Evolutionary conservation across 1,140 invertebrate genomes (phyloP).

Genomic region (Papilio polytes): DNA sequence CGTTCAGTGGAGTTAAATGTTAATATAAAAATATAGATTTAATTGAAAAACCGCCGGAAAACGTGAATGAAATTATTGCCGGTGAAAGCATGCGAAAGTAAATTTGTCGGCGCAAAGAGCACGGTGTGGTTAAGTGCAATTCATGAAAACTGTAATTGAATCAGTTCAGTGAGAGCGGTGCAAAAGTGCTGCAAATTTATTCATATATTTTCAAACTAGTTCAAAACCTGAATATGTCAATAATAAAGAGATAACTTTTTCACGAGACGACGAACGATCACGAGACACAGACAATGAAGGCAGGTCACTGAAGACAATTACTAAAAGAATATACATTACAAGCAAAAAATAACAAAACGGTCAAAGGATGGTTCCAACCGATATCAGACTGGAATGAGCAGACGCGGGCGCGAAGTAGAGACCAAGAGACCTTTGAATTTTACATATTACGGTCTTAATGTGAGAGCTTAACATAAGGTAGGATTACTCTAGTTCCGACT

Average conservation of each 20-base stretch:
- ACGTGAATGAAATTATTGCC: background rate
- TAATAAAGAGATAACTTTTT: background rate
- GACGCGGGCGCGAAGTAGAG: background rate
- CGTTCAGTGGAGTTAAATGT: background rate
- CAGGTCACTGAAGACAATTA: too few relatives aligned
- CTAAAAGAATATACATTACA: too few relatives aligned
- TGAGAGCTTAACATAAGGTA: slow-evolving; percentile 13
- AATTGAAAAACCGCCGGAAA: background rate
- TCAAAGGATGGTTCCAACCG: background rate
- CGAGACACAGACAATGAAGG: too few relatives aligned
- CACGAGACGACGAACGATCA: too few relatives aligned
- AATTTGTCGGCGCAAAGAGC: background rate
- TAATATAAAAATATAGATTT: background rate
- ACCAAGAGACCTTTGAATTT: background rate
- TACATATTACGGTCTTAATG: slow-evolving; percentile 1
- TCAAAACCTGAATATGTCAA: background rate
- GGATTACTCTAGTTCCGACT: slow-evolving; percentile 13
- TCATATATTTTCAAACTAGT: background rate
- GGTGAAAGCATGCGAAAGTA: background rate
- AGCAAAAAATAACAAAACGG: too few relatives aligned
- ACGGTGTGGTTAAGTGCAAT: background rate
- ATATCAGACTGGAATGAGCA: background rate
- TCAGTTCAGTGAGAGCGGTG: background rate
- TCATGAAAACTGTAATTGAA: slow-evolving; percentile 8
- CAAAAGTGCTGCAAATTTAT: background rate